Evolutionary conservation across 2,797 vertebrate species (phyloP).

Genomic region (Dicrostonyx torquatus): DNA sequence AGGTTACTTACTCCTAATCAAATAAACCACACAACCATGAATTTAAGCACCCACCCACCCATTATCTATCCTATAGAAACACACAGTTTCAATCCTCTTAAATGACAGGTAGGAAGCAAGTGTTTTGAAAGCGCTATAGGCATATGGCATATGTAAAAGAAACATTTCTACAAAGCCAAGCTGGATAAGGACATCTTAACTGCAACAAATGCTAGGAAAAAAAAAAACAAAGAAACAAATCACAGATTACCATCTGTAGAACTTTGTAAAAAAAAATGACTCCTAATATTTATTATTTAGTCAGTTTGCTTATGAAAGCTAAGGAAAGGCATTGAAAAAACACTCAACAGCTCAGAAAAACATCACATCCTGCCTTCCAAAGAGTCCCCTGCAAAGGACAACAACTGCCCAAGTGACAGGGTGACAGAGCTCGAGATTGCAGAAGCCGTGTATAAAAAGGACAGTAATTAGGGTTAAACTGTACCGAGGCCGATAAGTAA

Average conservation of each 20-base stretch:
- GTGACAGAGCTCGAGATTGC: neutral
- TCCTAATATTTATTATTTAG: neutral
- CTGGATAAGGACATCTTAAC: neutral
- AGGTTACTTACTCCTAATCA: neutral
- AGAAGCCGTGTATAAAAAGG: neutral
- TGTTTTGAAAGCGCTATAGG: neutral
- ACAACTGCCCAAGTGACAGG: too few species aligned
- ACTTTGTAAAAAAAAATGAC: neutral
- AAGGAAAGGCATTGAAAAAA: neutral
- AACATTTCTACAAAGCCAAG: slow-evolving; percentile 24
- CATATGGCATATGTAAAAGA: neutral
- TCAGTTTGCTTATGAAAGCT: neutral
- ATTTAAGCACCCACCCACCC: neutral
- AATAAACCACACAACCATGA: neutral
- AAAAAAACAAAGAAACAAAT: neutral
- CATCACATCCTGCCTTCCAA: neutral
- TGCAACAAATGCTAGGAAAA: neutral
- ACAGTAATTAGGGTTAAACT: neutral
- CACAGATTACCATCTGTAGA: neutral
- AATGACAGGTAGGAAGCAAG: neutral
- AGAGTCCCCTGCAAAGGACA: neutral
- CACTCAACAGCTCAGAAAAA: neutral
- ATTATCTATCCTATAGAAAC: neutral
- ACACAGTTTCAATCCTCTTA: neutral
- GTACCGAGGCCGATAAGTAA: neutral